Evolutionary conservation across 2,888 invertebrate genomes (phyloP), one percentile per base, ranked within the genome.

Genomic region (Acleris sparsana): DNA sequence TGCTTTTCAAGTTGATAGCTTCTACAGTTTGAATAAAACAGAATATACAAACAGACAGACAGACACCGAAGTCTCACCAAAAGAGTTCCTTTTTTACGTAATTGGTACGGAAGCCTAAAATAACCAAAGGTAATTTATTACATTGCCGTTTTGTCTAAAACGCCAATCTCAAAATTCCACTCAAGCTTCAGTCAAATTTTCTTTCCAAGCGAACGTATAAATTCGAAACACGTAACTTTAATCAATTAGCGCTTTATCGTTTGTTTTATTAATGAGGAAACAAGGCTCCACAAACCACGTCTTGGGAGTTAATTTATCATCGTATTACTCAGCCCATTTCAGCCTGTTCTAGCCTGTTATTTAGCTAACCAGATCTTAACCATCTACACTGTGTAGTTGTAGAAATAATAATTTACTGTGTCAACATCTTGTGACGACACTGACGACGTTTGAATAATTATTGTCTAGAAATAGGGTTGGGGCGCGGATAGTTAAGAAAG

Each of bases 301-400:
- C 9, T 53, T 44, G n/a, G 13, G 25, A 53, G 52, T 53, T 29
- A 53, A 53, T 53, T 53, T 53, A 53, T 53, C 6, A 25, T n/a
- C 22, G 11, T 9, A 17, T 52, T 25, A 52, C 9, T 52, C 52
- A 52, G 25, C n/a, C 25, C 5, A 11, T 33, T 33, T 33, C 3
- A 16, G 52, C 16, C 25, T 11, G 33, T 33, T 33, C 11, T 11
- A 25, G 52, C 52, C 16, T 25, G 46, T 39, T 13, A 13, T 3
- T 39, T 39, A 39, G 44, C 6, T 17, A 46, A n/a, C n/a, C 16
- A 6, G 46, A n/a, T 46, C 46, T 46, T n/a, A 46, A n/a, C 17
- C 17, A 17, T 46, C 46, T 46, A 46, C n/a, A 46, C 17, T 46
- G 46, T 46, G 1, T n/a, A 6, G 46, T 16, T 46, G 13, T n/a